These are phyloP conservation scores for Colius striatus DNA, from an alignment of 2,113 vertebrate species.

Conservation along the genomic window DNA sequence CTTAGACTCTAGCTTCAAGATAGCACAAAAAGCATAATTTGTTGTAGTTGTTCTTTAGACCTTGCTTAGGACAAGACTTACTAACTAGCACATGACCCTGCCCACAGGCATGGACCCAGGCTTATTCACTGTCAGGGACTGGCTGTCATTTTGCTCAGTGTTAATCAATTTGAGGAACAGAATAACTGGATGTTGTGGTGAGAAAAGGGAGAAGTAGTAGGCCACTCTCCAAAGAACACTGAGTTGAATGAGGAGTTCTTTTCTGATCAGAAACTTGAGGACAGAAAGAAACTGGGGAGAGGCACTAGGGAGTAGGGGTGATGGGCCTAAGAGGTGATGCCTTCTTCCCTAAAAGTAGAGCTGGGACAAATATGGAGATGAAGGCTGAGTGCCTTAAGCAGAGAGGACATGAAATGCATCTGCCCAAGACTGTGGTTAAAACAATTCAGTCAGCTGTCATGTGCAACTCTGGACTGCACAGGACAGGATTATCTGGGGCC, in stretches of 20 bases:
- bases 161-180: background rate
- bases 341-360: background rate
- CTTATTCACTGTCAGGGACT: background rate
- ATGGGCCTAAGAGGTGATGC: background rate
- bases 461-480: background rate
- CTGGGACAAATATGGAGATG: background rate
- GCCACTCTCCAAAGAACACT: background rate
- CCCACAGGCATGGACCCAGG: background rate
- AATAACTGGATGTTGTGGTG: background rate
- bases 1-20: background rate
- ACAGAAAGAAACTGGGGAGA: background rate
- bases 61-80: background rate
- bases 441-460: background rate
- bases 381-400: background rate
- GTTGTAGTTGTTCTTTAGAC: background rate
- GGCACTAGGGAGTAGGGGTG: background rate
- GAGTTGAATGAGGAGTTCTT: background rate
- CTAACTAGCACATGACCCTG: background rate
- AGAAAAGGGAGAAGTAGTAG: background rate
- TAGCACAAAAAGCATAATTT: background rate
- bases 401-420: background rate
- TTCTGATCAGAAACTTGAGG: background rate
- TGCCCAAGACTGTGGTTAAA: background rate
- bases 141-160: background rate
- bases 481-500: background rate